Conservation (phyloP, 2,888 invertebrate genomes). For the Thymelicus sylvestris region DNA sequence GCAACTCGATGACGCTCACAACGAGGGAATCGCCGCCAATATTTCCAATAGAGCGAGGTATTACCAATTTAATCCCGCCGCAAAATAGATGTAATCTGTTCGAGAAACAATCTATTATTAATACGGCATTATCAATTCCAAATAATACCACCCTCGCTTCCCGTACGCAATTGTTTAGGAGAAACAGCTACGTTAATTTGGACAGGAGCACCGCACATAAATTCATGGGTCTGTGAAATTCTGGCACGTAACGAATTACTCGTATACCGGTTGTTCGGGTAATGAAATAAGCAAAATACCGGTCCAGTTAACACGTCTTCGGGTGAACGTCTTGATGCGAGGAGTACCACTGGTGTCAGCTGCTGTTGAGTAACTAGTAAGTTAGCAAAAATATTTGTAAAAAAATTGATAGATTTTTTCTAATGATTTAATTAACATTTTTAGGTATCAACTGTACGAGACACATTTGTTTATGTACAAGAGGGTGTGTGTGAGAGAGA, state of each 20-base stretch:
- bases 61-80: slow-evolving; percentile 24
- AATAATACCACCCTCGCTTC: slow-evolving; percentile 43
- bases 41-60: slow-evolving; percentile 22
- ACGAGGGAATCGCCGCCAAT: slow-evolving; percentile 1
- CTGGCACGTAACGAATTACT: slow-evolving; percentile 53
- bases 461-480: too few relatives aligned
- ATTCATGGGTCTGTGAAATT: slow-evolving; percentile 52
- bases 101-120: slow-evolving; percentile 34
- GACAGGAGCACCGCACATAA: slow-evolving; percentile 48
- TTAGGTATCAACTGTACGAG: too few relatives aligned
- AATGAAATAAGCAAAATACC: slow-evolving; percentile 54
- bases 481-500: too few relatives aligned
- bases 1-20: slow-evolving; percentile 2
- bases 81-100: slow-evolving; percentile 24
- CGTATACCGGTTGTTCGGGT: slow-evolving; percentile 44
- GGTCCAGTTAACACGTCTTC: slow-evolving; percentile 34
- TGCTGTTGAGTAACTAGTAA: too few relatives aligned
- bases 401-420: too few relatives aligned
- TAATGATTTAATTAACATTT: too few relatives aligned
- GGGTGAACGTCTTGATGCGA: slow-evolving; percentile 14
- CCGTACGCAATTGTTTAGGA: slow-evolving; percentile 42
- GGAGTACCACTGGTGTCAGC: background rate
- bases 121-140: slow-evolving; percentile 44
- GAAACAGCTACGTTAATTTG: slow-evolving; percentile 43
- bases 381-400: too few relatives aligned